Conservation (phyloP, 2,888 invertebrate genomes). For the Lasioglossum oenotherae region DNA sequence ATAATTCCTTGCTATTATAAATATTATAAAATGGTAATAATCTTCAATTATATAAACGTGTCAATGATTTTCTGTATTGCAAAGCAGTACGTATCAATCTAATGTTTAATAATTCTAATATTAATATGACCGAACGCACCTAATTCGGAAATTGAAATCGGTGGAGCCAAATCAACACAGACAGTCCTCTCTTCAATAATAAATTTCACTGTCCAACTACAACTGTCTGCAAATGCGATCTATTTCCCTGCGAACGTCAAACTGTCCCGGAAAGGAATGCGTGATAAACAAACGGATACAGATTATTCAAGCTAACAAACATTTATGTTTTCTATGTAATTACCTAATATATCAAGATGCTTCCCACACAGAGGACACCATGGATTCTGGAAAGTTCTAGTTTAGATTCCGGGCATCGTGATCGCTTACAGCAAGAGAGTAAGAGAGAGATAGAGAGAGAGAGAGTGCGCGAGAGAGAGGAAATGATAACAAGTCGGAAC, state of each 20-base stretch:
- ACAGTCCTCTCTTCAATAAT: too few relatives aligned
- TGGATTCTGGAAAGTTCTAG: not conserved
- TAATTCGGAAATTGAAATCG: too few relatives aligned
- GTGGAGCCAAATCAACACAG: too few relatives aligned
- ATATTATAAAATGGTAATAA: too few relatives aligned
- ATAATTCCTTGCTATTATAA: too few relatives aligned
- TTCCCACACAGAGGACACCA: not conserved
- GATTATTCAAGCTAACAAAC: not conserved
- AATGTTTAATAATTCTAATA: too few relatives aligned
- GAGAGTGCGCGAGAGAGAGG: not conserved
- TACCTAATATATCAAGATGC: not conserved
- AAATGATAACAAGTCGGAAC: not conserved
- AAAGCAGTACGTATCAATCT: too few relatives aligned
- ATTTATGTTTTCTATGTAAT: not conserved
- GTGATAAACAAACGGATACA: not conserved
- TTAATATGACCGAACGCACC: too few relatives aligned
- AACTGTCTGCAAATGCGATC: not conserved
- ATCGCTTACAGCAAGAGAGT: not conserved
- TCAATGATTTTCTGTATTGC: too few relatives aligned
- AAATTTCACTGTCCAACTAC: too few relatives aligned
- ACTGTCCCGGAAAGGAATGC: not conserved
- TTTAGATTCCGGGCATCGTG: not conserved
- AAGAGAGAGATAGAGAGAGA: not conserved
- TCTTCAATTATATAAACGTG: too few relatives aligned
- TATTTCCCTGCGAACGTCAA: not conserved